phyloP scores from a whole-genome alignment of 2,113 vertebrate genomes.

The Nothoprocta pentlandii region DNA sequence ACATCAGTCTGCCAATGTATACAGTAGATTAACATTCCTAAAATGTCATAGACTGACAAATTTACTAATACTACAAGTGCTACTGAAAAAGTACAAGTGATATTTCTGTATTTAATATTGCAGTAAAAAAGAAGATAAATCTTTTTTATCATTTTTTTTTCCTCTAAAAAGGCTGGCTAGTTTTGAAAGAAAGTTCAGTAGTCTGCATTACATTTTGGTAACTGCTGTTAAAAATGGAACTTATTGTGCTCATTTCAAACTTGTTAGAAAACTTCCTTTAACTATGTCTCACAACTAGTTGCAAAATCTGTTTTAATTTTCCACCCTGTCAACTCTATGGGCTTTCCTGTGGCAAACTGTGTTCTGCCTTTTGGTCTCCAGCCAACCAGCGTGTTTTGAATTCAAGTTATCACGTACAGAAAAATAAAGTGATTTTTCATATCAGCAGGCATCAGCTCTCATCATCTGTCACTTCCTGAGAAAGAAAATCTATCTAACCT shows the following conservation, averaged over 20 bases:
- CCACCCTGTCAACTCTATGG: background rate
- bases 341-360: background rate
- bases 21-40: background rate
- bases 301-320: slow-evolving; percentile 22
- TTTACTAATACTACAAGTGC: background rate
- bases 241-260: background rate
- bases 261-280: background rate
- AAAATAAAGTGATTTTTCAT: background rate
- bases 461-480: background rate
- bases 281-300: background rate
- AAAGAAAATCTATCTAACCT: slow-evolving; percentile 4
- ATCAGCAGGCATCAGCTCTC: background rate
- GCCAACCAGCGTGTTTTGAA: background rate
- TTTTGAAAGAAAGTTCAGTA: slow-evolving; percentile 1
- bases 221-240: background rate
- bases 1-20: background rate
- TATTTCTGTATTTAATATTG: background rate
- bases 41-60: background rate
- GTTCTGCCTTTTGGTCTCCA: background rate
- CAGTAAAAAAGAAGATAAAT: background rate
- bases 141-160: background rate
- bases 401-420: background rate
- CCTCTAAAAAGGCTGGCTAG: background rate
- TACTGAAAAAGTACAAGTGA: background rate
- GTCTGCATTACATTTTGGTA: background rate